These are phyloP conservation scores for Watsonalla cultraria DNA, from an alignment of 2,888 invertebrate species.

Conservation along the genomic window DNA sequence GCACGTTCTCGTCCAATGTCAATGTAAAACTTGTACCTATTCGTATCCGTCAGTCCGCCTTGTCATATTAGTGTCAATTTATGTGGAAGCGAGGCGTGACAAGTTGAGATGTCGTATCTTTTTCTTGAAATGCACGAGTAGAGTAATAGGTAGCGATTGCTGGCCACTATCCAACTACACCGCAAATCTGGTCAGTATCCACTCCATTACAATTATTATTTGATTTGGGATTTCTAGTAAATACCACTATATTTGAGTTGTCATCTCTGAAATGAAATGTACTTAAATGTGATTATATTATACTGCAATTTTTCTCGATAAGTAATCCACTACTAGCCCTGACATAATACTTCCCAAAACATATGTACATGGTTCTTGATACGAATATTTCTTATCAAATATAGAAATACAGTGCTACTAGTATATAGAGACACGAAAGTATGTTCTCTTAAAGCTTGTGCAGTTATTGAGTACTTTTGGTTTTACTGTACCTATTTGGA, in stretches of 20 bases:
- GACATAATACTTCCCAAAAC: too few relatives aligned
- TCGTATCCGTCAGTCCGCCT: slow-evolving; percentile 10
- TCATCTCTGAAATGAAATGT: too few relatives aligned
- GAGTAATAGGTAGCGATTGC: slow-evolving; percentile 34
- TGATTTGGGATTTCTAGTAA: not conserved
- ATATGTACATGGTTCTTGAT: too few relatives aligned
- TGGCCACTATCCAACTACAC: slow-evolving; percentile 44
- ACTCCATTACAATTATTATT: slow-evolving; percentile 25
- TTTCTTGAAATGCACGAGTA: slow-evolving; percentile 30
- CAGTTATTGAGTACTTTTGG: too few relatives aligned
- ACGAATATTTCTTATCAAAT: too few relatives aligned
- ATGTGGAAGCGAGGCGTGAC: slow-evolving; percentile 24
- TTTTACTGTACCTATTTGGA: too few relatives aligned
- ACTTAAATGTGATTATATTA: too few relatives aligned
- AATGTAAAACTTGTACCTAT: not conserved
- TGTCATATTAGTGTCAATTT: slow-evolving; percentile 40
- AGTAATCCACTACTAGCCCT: too few relatives aligned
- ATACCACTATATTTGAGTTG: not conserved
- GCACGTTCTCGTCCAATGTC: not conserved
- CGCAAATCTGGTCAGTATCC: slow-evolving; percentile 29
- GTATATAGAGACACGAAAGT: too few relatives aligned
- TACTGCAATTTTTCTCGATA: too few relatives aligned
- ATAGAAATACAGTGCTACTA: too few relatives aligned
- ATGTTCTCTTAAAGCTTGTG: too few relatives aligned
- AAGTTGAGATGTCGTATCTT: slow-evolving; percentile 26